Percentiles rank a stretch among this genome's conserved stretches.
phyloP scores from a whole-genome alignment of 2,888 invertebrate genomes.

The Temnothorax rugatulus region DNA sequence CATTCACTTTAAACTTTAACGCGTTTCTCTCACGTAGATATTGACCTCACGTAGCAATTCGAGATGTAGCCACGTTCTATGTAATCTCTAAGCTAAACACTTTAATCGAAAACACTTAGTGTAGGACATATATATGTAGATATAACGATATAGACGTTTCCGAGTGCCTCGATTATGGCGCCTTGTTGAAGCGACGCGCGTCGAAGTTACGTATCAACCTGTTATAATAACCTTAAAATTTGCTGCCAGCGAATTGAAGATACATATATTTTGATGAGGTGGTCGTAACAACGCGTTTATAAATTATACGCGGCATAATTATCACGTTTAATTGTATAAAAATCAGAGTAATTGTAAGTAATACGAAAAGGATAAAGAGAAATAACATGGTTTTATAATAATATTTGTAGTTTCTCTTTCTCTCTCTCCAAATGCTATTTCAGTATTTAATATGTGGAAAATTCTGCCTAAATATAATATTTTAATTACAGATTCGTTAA shows the following conservation, averaged over 20 bases:
- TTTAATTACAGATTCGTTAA: not conserved
- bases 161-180: conserved; percentile 68
- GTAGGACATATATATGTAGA: conserved; percentile 80
- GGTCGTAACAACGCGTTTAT: not conserved
- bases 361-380: not conserved
- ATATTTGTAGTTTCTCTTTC: conserved; percentile 1
- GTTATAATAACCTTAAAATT: conserved; percentile 18
- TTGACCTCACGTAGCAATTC: conserved; percentile 81
- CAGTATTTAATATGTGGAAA: not conserved
- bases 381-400: not conserved
- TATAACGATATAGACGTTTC: conserved; percentile 80
- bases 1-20: conserved; percentile 75
- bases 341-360: not conserved
- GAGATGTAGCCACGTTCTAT: conserved; percentile 83
- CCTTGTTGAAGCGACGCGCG: conserved; percentile 67
- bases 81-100: conserved; percentile 83
- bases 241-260: not conserved
- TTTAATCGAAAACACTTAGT: conserved; percentile 83
- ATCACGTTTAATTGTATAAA: not conserved
- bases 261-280: not conserved
- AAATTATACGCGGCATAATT: not conserved
- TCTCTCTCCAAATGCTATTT: not conserved
- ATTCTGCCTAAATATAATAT: not conserved
- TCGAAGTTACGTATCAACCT: conserved; percentile 17
- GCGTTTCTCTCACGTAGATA: conserved; percentile 83